Percentiles rank a stretch among this genome's conserved stretches.
phyloP scores from a whole-genome alignment of 2,113 vertebrate species.

The Myanophis thanlyinensis region DNA sequence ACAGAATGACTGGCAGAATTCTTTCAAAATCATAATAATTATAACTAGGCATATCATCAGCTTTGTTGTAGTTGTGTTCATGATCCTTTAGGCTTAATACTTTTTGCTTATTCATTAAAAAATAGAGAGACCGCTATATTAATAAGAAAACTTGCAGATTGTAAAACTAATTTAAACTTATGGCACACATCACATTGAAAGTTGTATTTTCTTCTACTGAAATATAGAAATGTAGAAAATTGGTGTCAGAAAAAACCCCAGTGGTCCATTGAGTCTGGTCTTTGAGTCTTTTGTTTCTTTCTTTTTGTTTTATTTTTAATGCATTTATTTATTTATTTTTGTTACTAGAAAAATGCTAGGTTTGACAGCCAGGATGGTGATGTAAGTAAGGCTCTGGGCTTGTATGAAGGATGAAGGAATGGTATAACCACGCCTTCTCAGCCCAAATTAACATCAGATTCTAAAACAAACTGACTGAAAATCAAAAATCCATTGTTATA shows the following conservation, averaged over 20 bases:
- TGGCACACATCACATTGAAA: neutral
- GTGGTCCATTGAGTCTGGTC: neutral
- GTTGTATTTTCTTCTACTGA: neutral
- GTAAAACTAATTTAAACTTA: neutral
- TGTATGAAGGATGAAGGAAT: neutral
- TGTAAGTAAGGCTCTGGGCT: neutral
- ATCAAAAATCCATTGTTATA: neutral
- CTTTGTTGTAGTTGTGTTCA: neutral
- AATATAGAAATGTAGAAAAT: neutral
- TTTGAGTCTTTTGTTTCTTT: neutral
- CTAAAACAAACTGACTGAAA: neutral
- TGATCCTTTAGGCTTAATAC: neutral
- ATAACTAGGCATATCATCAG: neutral
- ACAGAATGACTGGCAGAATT: neutral
- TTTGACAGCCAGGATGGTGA: neutral
- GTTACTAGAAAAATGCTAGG: neutral
- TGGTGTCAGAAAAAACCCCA: neutral
- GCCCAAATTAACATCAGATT: neutral
- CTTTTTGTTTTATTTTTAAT: neutral
- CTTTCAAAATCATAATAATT: accelerated
- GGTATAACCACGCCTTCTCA: neutral
- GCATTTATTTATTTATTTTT: neutral
- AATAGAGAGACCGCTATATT: neutral
- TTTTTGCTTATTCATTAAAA: neutral
- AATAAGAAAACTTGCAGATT: neutral